These are phyloP conservation scores for Pelvicachromis taeniatus DNA, from an alignment of 2,113 vertebrate species.

Conservation along the genomic window DNA sequence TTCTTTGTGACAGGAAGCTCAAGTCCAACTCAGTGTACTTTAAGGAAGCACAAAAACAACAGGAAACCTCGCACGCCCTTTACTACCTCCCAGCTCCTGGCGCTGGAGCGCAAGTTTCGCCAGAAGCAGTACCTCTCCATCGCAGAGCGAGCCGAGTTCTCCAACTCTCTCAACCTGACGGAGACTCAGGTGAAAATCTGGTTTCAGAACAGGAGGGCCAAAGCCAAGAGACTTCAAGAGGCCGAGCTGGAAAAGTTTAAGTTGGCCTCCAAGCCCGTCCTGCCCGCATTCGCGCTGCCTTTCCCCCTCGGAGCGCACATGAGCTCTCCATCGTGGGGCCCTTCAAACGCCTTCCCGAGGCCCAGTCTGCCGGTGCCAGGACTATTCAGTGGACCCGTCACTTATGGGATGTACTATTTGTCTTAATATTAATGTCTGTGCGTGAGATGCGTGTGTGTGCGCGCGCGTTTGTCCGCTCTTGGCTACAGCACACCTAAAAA, in stretches of 20 bases:
- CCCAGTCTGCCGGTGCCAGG: constrained; percentile 72
- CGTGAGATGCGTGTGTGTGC: background rate
- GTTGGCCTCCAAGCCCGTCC: constrained; percentile 77
- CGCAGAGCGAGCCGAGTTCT: constrained; percentile 79
- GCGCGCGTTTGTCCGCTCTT: background rate
- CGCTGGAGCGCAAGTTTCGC: constrained; percentile 82
- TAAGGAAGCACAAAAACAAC: constrained; percentile 85
- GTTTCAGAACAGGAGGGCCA: constrained; percentile 84
- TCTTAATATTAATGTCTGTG: constrained; percentile 59
- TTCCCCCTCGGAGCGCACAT: constrained; percentile 74
- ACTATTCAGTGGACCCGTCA: constrained; percentile 76
- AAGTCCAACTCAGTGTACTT: constrained; percentile 59
- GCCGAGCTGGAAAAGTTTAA: constrained; percentile 82
- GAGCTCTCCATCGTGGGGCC: constrained; percentile 68
- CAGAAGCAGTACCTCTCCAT: constrained; percentile 83
- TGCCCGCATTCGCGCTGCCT: constrained; percentile 79
- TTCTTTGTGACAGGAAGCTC: constrained; percentile 49
- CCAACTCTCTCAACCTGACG: constrained; percentile 79
- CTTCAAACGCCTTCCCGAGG: constrained; percentile 68
- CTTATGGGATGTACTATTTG: constrained; percentile 83
- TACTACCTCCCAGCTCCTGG: constrained; percentile 81
- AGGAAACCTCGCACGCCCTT: constrained; percentile 83
- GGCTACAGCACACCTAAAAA: constrained; percentile 7
- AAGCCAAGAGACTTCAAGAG: constrained; percentile 83
- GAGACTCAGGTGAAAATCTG: constrained; percentile 87